Base-by-base conservation (phyloP, 2,113 vertebrate genomes). In the Piprites chloris region DNA sequence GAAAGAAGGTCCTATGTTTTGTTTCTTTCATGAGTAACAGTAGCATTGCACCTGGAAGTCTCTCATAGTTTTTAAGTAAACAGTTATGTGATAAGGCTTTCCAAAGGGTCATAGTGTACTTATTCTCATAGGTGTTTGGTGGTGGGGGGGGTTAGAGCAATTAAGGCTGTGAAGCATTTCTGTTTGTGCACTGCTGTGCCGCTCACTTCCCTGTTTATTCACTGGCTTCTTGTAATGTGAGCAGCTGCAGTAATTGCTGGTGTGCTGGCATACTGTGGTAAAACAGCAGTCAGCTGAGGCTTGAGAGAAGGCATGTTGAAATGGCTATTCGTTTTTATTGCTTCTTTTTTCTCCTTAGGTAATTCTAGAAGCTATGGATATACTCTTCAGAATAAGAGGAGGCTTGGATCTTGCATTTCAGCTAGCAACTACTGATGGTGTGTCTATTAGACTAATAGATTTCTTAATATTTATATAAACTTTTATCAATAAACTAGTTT, bases 321-420 rank as follows among this genome's bases (percentile, higher is more conserved):
- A 71, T 35, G 33, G 9, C 39, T 46, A 0, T 32, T 87, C 1
- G 12, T 74, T 91, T 93, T 74, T 3, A 2, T 73, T 73, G 49
- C 66, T 53, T 62, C 12, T 77, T 83, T 90, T 90, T 82, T 56
- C 33, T 87, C 28, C 37, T 27, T 75, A 98, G 98, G 94, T 97
- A 67, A 96, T 95, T 89, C 91, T 90, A 42, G 97, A 98, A 62
- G 93, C 96, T 47, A 97, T 97, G 97, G 95, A 97, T 81, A 89
- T 99, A 55, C 96, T 99, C 52, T 98, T 99, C 84, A 98, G 98
- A 93, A 92, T 98, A 71, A 97, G 98, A 96, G 98, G 98, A 58
- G 98, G 98, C 73, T 97, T 99, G 87, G 98, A 98, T 93, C 96
- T 99, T 72, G 97, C 97, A 39, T 99, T 99, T 97, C 98, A 98